Evolutionary conservation across 2,113 vertebrate species (phyloP).

Genomic region (Hippocampus comes): DNA sequence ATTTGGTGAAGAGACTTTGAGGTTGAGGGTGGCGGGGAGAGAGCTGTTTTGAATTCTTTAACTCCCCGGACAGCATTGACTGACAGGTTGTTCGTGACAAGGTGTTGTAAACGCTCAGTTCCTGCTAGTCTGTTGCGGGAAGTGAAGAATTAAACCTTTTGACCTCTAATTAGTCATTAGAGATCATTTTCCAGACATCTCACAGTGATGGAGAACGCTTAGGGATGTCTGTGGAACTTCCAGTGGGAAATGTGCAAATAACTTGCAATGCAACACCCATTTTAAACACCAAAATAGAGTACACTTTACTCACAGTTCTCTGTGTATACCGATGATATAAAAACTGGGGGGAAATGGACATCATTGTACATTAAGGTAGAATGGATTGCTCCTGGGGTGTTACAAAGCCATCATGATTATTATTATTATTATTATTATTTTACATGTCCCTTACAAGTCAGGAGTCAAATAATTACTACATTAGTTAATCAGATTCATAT

Average conservation of each 20-base stretch:
- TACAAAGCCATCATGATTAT: not conserved
- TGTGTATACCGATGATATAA: no score
- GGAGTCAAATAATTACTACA: not conserved
- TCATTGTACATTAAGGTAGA: not conserved
- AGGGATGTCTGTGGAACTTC: not conserved
- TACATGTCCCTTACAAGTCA: no score
- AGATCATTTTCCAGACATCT: slow-evolving; percentile 28
- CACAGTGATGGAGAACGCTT: slow-evolving; percentile 3
- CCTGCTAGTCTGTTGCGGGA: slow-evolving; percentile 60
- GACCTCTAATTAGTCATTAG: slow-evolving; percentile 53
- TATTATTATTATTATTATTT: no score
- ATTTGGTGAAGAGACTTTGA: slow-evolving; percentile 16
- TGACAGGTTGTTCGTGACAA: slow-evolving; percentile 65
- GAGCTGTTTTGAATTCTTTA: slow-evolving; percentile 59
- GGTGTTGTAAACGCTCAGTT: slow-evolving; percentile 66
- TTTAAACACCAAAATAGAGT: no score
- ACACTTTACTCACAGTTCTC: no score
- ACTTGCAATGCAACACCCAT: no score
- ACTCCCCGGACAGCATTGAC: slow-evolving; percentile 59
- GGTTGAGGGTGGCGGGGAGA: not conserved
- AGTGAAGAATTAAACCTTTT: slow-evolving; percentile 54
- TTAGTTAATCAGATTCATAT: not conserved
- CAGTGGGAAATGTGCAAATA: no score
- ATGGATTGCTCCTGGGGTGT: not conserved
- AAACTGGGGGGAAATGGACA: not conserved